These are phyloP conservation scores for Orchesellides sinensis DNA, from an alignment of 2,888 invertebrate species.

Conservation along the genomic window DNA sequence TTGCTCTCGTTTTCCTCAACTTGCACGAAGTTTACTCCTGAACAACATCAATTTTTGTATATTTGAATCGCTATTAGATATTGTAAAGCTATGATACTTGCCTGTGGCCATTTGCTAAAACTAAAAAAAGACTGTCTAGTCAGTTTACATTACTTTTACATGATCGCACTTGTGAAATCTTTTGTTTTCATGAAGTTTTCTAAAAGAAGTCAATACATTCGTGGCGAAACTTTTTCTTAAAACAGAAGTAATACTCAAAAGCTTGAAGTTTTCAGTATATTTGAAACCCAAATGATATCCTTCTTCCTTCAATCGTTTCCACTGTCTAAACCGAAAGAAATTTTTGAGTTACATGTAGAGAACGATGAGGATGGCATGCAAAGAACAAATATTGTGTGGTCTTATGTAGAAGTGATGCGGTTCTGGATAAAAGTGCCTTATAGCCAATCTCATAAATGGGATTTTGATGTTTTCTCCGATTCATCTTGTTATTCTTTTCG, in stretches of 20 bases:
- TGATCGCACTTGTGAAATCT: conserved; percentile 10
- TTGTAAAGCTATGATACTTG: background rate
- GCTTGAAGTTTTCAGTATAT: too few species aligned
- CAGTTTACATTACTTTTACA: conserved; percentile 46
- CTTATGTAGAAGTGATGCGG: background rate
- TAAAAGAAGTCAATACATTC: background rate
- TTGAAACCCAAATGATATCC: too few species aligned
- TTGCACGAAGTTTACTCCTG: too few species aligned
- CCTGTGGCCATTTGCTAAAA: conserved; percentile 37
- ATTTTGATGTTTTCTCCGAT: conserved; percentile 74
- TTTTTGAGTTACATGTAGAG: too few species aligned
- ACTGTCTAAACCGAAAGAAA: too few species aligned
- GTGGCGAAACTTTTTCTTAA: background rate
- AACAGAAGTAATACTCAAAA: too few species aligned
- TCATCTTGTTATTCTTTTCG: conserved; percentile 47
- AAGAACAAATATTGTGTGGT: conserved; percentile 33
- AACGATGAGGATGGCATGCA: background rate
- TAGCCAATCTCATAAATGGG: conserved; percentile 74
- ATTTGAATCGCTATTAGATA: too few species aligned
- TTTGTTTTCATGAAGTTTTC: conserved; percentile 20
- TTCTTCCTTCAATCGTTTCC: too few species aligned
- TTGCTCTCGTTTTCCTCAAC: too few species aligned
- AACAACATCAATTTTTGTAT: too few species aligned
- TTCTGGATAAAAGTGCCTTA: conserved; percentile 71
- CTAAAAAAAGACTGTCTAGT: background rate